Conservation (phyloP, 2,797 vertebrate species). For the Gymnothorax reevesii region DNA sequence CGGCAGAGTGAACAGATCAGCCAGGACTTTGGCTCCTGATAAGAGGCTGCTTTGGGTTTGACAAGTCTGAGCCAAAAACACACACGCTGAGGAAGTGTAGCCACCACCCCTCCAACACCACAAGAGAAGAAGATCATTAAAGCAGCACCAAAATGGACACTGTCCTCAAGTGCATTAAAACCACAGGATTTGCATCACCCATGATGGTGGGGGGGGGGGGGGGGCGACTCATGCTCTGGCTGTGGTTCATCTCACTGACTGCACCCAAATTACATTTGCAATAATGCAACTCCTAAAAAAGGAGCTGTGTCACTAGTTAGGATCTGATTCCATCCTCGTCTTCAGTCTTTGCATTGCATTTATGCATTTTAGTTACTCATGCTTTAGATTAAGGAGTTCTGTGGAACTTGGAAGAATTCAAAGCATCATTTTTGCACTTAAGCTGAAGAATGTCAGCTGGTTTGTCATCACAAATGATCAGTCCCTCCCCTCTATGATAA, state of each 20-base stretch:
- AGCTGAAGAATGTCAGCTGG: too few relatives aligned
- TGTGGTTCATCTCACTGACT: background rate
- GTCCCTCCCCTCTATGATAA: too few relatives aligned
- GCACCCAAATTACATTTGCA: background rate
- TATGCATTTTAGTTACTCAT: too few relatives aligned
- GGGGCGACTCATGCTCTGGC: background rate
- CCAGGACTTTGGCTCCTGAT: slow-evolving; percentile 17
- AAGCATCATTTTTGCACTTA: too few relatives aligned
- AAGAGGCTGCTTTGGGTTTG: slow-evolving; percentile 21
- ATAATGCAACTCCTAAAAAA: background rate
- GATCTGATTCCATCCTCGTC: too few relatives aligned
- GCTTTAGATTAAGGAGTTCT: too few relatives aligned
- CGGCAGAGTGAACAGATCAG: slow-evolving; percentile 25
- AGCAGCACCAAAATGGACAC: background rate
- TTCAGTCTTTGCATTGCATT: too few relatives aligned
- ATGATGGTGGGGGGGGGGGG: background rate
- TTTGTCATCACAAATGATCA: too few relatives aligned
- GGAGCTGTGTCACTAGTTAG: too few relatives aligned
- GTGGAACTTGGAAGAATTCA: too few relatives aligned
- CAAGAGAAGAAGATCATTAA: background rate
- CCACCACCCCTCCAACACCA: background rate
- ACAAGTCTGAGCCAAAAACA: background rate
- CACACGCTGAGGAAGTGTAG: background rate
- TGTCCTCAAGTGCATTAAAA: background rate
- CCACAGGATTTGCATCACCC: background rate